A percentile compares a stretch with the other conserved stretches of the same genome.
phyloP scores from a whole-genome alignment of 1,140 invertebrate genomes.

The Aethina tumida region DNA sequence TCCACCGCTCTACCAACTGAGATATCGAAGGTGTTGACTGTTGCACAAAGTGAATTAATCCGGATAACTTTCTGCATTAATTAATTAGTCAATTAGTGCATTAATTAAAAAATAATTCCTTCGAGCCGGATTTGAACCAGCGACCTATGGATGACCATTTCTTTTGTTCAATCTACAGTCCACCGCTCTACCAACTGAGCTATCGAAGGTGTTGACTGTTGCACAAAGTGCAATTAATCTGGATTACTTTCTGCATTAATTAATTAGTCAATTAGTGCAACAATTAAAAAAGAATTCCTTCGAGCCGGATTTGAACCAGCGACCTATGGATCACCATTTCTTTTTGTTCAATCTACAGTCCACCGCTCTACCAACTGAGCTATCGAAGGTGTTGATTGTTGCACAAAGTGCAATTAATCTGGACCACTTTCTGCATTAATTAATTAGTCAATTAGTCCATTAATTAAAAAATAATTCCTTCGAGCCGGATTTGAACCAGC shows the following conservation, averaged over 20 bases:
- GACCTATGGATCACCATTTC: conserved; percentile 17
- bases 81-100: no score
- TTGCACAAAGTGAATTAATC: no score
- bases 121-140: conserved; percentile 17
- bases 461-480: no score
- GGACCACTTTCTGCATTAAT: no score
- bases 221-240: neutral
- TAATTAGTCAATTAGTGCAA: no score
- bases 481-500: conserved; percentile 17
- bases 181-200: conserved; percentile 81
- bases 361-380: conserved; percentile 36
- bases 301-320: conserved; percentile 17
- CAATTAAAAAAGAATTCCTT: no score
- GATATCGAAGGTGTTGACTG: conserved; percentile 71
- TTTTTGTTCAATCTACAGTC: conserved; percentile 29
- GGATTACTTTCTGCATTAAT: no score
- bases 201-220: conserved; percentile 52
- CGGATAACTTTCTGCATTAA: no score
- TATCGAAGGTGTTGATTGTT: conserved; percentile 26
- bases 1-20: conserved; percentile 82
- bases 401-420: no score
- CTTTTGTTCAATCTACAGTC: conserved; percentile 52
- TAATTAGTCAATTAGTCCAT: no score
- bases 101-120: no score
- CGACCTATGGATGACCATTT: conserved; percentile 15